Evolutionary conservation across 2,888 invertebrate genomes (phyloP), one percentile per base, ranked within the genome.

Genomic region (Horisme vitalbata): DNA sequence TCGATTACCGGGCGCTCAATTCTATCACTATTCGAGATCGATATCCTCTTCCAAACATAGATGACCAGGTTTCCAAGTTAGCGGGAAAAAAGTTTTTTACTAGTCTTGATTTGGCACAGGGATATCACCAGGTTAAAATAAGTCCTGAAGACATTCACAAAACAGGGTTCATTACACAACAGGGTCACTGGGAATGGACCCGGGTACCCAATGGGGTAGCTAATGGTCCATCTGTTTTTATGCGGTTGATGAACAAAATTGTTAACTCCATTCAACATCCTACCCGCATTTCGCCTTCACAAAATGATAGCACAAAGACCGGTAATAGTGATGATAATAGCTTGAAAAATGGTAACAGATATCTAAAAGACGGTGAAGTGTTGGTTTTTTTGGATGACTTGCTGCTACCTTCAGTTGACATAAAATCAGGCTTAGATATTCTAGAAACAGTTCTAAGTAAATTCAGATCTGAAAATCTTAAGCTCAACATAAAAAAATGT

Each of bases 401-500:
- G n/a, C n/a, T n/a, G n/a, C n/a, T n/a, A 9, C 15, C 31, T 7
- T 18, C 15, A 4, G 10, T 18, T 10, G 31, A 31, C 4, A 18
- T 31, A 10, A 12, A n/a, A 2, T 13, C 31, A 1, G 31, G 31
- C 11, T 4, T 31, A 18, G 9, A 18, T 4, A 31, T 18, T 9
- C 18, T 31, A 10, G 31, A 31, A 10, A 31, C 9, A 5, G 31
- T 31, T 1, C 10, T 31, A 10, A 15, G 7, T 6, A 31, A 31
- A 18, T 31, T 31, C 18, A 2, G 18, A 18, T 15, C 12, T 3
- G 31, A 31, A 18, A 31, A 31, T 7, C 10, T 31, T 1, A 66
- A 59, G 48, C 26, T 63, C 27, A 65, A 65, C 38, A 44, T 63
- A 35, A 43, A 12, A 6, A 63, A 63, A 15, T 64, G 59, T 45